phyloP scores from a whole-genome alignment of 1,140 invertebrate genomes.

The Neotoxoptera formosana region DNA sequence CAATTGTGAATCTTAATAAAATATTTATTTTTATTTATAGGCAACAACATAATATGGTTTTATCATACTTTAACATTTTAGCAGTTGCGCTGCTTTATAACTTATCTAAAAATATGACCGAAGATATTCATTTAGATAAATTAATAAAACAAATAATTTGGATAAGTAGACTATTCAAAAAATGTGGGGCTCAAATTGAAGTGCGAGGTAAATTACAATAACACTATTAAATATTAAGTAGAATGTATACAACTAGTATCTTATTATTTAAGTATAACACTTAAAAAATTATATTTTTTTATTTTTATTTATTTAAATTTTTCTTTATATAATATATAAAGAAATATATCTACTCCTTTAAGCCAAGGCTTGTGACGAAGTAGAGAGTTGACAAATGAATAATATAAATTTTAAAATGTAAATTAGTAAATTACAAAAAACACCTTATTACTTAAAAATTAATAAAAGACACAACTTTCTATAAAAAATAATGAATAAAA shows the following conservation, averaged over 20 bases:
- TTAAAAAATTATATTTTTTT: too few relatives aligned
- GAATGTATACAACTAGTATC: neutral
- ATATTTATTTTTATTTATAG: constrained; percentile 30
- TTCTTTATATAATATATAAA: too few relatives aligned
- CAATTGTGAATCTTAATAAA: neutral
- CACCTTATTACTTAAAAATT: too few relatives aligned
- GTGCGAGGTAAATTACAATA: constrained; percentile 5
- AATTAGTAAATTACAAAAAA: too few relatives aligned
- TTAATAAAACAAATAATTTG: constrained; percentile 30
- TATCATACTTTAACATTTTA: constrained; percentile 45
- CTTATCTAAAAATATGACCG: neutral
- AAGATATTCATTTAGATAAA: constrained; percentile 21
- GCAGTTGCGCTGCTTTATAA: constrained; percentile 19
- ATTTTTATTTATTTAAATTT: too few relatives aligned
- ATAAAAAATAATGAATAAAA: too few relatives aligned
- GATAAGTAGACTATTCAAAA: constrained; percentile 44
- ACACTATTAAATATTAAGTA: neutral
- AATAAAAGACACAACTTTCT: too few relatives aligned
- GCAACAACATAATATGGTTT: constrained; percentile 47
- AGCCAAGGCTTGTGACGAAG: too few relatives aligned
- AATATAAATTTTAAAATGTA: too few relatives aligned
- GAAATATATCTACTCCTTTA: too few relatives aligned
- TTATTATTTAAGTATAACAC: neutral
- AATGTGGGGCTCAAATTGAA: constrained; percentile 47
- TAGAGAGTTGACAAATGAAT: too few relatives aligned